Conservation (phyloP, 2,113 vertebrate genomes). For the Alexandromys fortis region DNA sequence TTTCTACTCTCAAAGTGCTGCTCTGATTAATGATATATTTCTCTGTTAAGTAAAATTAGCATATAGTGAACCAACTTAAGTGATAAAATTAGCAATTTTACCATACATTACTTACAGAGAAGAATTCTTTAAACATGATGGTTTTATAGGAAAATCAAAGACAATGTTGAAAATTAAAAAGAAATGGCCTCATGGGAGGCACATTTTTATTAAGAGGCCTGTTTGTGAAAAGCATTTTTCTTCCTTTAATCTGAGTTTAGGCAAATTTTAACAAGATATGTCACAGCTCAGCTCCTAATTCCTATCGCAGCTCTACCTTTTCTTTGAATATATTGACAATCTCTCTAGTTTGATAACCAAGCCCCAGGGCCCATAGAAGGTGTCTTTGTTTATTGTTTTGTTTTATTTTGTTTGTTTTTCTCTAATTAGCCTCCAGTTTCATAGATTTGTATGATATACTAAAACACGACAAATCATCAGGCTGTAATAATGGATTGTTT, state of each 20-base stretch:
- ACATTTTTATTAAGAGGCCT: background rate
- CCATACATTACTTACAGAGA: background rate
- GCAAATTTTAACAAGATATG: background rate
- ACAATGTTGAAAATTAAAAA: background rate
- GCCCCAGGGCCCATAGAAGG: rapidly evolving
- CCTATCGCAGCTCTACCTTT: background rate
- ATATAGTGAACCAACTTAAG: background rate
- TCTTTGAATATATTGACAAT: background rate
- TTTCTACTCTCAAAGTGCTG: constrained; percentile 25
- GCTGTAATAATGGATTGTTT: background rate
- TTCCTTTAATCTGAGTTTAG: background rate
- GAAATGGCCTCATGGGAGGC: background rate
- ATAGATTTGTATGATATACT: background rate
- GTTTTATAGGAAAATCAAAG: background rate
- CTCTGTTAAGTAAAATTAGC: background rate
- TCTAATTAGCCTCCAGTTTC: background rate
- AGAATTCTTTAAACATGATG: constrained; percentile 16
- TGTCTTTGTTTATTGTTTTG: background rate
- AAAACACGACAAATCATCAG: background rate
- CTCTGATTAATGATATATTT: constrained; percentile 13
- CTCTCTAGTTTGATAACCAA: background rate
- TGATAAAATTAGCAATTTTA: constrained; percentile 26
- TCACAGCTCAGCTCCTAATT: background rate
- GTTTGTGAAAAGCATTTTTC: background rate
- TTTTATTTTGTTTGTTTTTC: background rate